A percentile compares a stretch with the other conserved stretches of the same genome.
Evolutionary conservation across 2,888 invertebrate genomes (phyloP).

Genomic region (Ennomos fuscantarius): DNA sequence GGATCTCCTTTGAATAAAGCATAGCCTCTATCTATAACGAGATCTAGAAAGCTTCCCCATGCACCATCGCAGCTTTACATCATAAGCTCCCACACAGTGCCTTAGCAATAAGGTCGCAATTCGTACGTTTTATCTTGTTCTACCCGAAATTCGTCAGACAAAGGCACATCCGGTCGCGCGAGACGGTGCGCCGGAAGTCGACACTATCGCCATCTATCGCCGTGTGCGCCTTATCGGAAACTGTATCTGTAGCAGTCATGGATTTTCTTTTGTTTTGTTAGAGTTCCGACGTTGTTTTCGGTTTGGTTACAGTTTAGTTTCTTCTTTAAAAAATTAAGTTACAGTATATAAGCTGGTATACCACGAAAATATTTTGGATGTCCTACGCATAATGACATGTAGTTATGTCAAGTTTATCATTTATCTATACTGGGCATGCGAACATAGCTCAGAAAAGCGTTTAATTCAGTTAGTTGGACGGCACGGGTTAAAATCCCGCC

Average conservation of each 20-base stretch:
- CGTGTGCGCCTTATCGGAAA: constrained; percentile 41
- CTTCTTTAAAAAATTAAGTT: too few species aligned
- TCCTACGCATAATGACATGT: too few species aligned
- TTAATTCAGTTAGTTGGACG: too few species aligned
- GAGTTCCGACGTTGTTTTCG: constrained; percentile 20
- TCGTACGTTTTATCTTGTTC: constrained; percentile 30
- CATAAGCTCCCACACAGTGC: constrained; percentile 16
- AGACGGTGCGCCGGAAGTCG: constrained; percentile 58
- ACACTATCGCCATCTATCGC: constrained; percentile 56
- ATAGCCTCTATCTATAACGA: constrained; percentile 34
- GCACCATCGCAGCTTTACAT: constrained; percentile 21
- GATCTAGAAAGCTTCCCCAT: constrained; percentile 31
- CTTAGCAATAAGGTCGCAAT: constrained; percentile 34
- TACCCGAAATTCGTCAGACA: constrained; percentile 56
- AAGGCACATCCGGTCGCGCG: constrained; percentile 64
- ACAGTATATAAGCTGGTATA: too few species aligned
- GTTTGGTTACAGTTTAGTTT: constrained; percentile 4
- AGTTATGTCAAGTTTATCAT: too few species aligned
- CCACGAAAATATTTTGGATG: too few species aligned
- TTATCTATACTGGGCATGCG: too few species aligned
- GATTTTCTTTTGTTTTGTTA: constrained; percentile 35
- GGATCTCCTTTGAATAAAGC: constrained; percentile 21
- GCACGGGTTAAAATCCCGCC: too few species aligned
- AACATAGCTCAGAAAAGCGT: too few species aligned
- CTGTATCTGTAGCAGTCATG: constrained; percentile 34